Percentiles rank a stretch among this genome's conserved stretches.
These are phyloP conservation scores for Pithys albifrons DNA, from an alignment of 2,113 vertebrate species.

Conservation along the genomic window DNA sequence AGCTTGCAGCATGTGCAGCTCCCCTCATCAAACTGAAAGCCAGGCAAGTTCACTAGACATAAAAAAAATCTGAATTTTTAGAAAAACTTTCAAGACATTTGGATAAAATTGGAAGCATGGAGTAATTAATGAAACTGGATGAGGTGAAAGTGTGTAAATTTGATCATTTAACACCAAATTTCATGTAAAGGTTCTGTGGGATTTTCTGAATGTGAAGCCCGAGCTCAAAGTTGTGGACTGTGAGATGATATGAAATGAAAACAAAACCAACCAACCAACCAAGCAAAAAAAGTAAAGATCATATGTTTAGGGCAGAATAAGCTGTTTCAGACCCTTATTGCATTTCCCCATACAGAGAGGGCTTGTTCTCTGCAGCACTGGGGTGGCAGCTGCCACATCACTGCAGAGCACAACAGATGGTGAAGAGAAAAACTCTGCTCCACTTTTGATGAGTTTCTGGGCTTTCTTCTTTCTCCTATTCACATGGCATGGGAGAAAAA, in stretches of 20 bases:
- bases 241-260: not conserved
- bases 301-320: not conserved
- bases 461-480: not conserved
- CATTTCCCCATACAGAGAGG: not conserved
- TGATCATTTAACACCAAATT: not conserved
- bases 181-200: not conserved
- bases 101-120: not conserved
- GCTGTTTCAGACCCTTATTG: not conserved
- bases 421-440: not conserved
- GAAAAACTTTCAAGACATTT: not conserved
- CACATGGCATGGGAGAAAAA: not conserved
- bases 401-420: not conserved
- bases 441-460: not conserved
- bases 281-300: not conserved
- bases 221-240: not conserved
- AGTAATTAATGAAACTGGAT: not conserved
- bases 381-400: not conserved
- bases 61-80: not conserved
- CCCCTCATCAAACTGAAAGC: not conserved
- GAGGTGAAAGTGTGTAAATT: not conserved
- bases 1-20: accelerated
- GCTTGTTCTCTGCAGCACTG: not conserved
- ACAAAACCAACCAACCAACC: not conserved
- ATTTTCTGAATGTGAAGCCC: not conserved
- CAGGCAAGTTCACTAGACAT: not conserved